Conservation (phyloP, 2,797 vertebrate species). For the Pseudotriccus pelzelni region DNA sequence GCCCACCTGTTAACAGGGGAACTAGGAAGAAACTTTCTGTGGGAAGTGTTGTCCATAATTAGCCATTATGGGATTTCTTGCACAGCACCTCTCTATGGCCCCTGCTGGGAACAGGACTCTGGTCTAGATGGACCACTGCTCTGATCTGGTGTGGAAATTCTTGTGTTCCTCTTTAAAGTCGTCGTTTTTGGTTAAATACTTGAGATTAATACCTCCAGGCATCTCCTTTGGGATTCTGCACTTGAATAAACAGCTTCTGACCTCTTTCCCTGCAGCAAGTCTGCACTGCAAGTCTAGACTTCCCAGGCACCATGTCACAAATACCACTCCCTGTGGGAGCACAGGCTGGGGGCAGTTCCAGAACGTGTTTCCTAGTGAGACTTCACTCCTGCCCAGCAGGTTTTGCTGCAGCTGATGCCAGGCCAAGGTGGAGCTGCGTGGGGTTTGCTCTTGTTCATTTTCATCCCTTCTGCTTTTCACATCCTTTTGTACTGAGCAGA, state of each 20-base stretch:
- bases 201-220: background rate
- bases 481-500: background rate
- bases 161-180: background rate
- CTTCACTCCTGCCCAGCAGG: background rate
- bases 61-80: background rate
- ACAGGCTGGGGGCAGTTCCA: background rate
- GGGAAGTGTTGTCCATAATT: background rate
- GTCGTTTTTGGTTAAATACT: background rate
- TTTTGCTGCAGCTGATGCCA: conserved; percentile 23
- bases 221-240: background rate
- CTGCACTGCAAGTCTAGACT: background rate
- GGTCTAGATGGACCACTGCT: background rate
- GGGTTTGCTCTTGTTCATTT: background rate
- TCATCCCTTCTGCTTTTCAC: background rate
- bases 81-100: background rate
- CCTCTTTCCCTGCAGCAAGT: background rate
- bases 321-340: background rate
- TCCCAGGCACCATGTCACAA: fast-evolving
- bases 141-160: background rate
- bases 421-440: background rate
- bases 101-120: background rate
- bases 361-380: background rate
- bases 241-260: background rate
- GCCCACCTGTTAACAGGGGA: background rate
- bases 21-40: background rate